These are phyloP conservation scores for Tinea pellionella DNA, from an alignment of 2,888 invertebrate genomes.

Conservation along the genomic window DNA sequence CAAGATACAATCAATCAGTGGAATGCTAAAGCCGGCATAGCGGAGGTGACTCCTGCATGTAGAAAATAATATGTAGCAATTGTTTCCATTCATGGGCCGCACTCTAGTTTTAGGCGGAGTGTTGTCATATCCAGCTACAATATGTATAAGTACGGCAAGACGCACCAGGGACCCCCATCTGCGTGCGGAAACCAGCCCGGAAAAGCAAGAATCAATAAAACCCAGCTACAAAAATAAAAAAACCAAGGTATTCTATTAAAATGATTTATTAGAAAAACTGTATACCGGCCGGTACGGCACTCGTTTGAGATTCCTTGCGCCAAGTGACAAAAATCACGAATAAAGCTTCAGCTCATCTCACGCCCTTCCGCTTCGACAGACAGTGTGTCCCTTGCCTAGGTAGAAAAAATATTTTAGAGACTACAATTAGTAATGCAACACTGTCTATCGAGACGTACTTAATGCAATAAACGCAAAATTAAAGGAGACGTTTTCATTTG, in stretches of 20 bases:
- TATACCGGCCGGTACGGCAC: slow-evolving; percentile 18
- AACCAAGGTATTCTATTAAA: slow-evolving; percentile 27
- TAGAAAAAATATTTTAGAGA: neutral
- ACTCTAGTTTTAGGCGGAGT: no score
- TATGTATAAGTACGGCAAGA: no score
- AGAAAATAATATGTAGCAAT: no score
- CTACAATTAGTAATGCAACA: neutral
- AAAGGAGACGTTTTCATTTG: neutral
- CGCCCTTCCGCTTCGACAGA: neutral
- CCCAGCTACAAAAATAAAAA: no score
- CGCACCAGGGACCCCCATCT: no score
- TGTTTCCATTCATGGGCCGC: no score
- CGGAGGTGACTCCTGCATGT: no score
- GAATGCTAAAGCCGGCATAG: no score
- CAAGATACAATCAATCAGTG: no score
- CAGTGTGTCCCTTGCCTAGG: neutral
- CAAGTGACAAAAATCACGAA: slow-evolving; percentile 3
- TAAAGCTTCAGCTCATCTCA: neutral
- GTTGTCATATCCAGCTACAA: no score
- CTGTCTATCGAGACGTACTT: neutral
- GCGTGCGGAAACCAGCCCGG: no score
- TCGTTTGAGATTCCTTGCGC: slow-evolving; percentile 14
- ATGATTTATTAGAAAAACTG: slow-evolving; percentile 46
- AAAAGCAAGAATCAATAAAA: no score
- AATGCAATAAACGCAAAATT: neutral